These are phyloP conservation scores for Anguilla rostrata DNA, from an alignment of 2,113 vertebrate genomes.

Conservation along the genomic window DNA sequence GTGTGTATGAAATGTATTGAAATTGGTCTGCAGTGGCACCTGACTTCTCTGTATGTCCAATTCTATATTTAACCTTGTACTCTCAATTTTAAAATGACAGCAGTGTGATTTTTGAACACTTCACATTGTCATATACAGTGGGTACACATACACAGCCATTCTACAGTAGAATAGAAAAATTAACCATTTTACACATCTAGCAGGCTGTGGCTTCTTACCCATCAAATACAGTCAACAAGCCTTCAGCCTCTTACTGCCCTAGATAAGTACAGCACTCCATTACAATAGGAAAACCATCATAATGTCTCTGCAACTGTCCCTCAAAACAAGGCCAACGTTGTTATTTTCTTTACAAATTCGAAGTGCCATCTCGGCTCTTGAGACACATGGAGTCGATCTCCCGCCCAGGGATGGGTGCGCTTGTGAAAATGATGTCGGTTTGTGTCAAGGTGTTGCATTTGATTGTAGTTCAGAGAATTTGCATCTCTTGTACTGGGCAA, in stretches of 20 bases:
- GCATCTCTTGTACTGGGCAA: not conserved
- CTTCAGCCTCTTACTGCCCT: not conserved
- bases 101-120: not conserved
- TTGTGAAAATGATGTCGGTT: not conserved
- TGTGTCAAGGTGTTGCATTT: not conserved
- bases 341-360: not conserved
- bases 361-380: not conserved
- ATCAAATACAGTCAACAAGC: not conserved
- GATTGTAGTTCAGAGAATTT: not conserved
- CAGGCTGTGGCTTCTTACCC: not conserved
- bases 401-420: not conserved
- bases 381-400: not conserved
- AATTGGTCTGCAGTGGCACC: not conserved
- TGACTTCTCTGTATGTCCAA: not conserved
- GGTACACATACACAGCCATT: not conserved
- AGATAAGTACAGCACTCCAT: not conserved
- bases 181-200: not conserved
- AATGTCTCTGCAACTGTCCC: not conserved
- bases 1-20: not conserved
- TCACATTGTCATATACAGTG: not conserved
- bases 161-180: not conserved
- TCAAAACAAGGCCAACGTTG: not conserved
- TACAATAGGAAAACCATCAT: not conserved
- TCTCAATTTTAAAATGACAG: not conserved
- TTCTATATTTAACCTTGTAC: not conserved